Evolutionary conservation across 92 coral and sea anemone genomes (phyloP).

Genomic region (Isaurus tuberculatus): DNA sequence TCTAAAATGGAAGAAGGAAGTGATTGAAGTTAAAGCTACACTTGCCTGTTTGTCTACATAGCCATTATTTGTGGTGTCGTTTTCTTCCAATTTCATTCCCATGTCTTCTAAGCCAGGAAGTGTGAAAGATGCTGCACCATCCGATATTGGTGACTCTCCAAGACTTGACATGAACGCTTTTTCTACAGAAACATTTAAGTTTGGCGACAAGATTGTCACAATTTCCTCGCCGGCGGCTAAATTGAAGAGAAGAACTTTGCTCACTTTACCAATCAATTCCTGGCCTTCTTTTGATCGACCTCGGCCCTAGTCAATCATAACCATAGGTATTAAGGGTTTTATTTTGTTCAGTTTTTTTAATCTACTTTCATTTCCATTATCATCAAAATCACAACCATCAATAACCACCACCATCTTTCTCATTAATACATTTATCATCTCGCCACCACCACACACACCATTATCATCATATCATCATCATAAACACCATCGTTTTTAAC

Average conservation of each 20-base stretch:
- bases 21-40: not conserved
- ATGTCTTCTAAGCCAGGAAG: conserved; percentile 58
- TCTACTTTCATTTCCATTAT: too few relatives aligned
- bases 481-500: too few relatives aligned
- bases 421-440: too few relatives aligned
- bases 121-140: conserved; percentile 41
- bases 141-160: conserved; percentile 50
- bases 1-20: not conserved
- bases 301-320: conserved; percentile 45
- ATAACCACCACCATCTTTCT: too few relatives aligned
- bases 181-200: conserved; percentile 58
- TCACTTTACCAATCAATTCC: conserved; percentile 15
- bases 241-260: conserved; percentile 35
- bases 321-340: not conserved
- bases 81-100: conserved; percentile 48
- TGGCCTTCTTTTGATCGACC: conserved; percentile 54
- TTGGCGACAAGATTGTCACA: conserved; percentile 11
- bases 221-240: conserved; percentile 67
- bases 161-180: conserved; percentile 43
- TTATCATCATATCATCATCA: too few relatives aligned
- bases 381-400: too few relatives aligned
- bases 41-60: conserved; percentile 11
- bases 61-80: conserved; percentile 17
- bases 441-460: too few relatives aligned
- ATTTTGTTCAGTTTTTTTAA: too few relatives aligned